Conservation (phyloP, 2,797 vertebrate species). For the Caiman crocodilus region DNA sequence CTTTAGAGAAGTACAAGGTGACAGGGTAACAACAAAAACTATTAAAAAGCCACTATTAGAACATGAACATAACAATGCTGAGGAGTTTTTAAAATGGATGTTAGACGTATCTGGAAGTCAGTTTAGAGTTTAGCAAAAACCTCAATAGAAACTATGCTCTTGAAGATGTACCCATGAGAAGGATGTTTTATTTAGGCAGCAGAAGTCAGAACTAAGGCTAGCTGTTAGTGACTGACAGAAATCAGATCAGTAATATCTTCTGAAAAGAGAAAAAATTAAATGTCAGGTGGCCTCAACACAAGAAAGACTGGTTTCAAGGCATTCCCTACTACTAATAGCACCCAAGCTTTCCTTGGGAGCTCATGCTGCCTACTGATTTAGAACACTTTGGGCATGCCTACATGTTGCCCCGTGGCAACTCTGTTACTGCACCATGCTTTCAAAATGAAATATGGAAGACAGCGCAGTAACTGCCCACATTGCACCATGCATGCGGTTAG, state of each 20-base stretch:
- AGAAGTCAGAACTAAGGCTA: background rate
- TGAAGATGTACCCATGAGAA: background rate
- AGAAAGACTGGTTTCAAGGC: background rate
- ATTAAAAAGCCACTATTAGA: too few species aligned
- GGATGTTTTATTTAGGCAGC: conserved; percentile 5
- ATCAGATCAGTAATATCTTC: background rate
- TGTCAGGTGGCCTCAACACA: background rate
- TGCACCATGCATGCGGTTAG: too few species aligned
- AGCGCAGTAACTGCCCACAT: too few species aligned
- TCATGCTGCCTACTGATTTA: background rate
- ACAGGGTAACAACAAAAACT: too few species aligned
- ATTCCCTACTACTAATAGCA: background rate
- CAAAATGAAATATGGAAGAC: too few species aligned
- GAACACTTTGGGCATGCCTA: too few species aligned
- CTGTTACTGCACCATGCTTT: too few species aligned
- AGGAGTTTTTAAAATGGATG: too few species aligned
- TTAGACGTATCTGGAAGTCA: too few species aligned
- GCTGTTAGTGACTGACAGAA: background rate
- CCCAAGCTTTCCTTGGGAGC: background rate
- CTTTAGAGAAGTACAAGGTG: too few species aligned
- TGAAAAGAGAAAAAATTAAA: background rate
- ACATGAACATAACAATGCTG: too few species aligned
- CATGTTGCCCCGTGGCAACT: too few species aligned
- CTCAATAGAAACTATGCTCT: background rate
- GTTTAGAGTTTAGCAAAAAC: background rate